phyloP scores from a whole-genome alignment of 2,797 vertebrate species.

The Pipistrellus pipistrellus region DNA sequence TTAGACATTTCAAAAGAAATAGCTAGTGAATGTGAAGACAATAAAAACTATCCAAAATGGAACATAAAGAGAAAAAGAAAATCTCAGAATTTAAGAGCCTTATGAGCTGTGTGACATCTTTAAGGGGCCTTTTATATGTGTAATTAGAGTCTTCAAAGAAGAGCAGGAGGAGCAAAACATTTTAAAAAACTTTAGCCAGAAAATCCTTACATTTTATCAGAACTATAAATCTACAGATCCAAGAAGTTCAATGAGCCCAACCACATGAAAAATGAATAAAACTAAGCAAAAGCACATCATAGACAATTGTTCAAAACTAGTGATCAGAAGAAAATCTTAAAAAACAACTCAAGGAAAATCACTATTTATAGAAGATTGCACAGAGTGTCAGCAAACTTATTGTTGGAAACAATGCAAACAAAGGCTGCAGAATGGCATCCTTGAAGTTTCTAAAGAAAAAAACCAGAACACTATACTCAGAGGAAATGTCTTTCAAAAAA shows the following conservation, averaged over 20 bases:
- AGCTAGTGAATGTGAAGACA: not conserved
- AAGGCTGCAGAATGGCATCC: not conserved
- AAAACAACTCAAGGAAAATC: not conserved
- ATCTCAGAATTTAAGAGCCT: not conserved
- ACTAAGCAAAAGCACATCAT: not conserved
- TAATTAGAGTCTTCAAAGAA: not conserved
- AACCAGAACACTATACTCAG: not conserved
- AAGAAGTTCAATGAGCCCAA: not conserved
- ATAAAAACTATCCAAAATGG: not conserved
- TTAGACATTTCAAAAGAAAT: not conserved
- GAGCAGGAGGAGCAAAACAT: not conserved
- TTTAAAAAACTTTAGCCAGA: not conserved
- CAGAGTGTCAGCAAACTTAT: not conserved
- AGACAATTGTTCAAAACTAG: not conserved
- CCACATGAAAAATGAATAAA: not conserved
- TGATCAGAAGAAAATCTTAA: conserved; percentile 27
- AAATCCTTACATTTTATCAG: not conserved
- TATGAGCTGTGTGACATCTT: not conserved
- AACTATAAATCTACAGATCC: not conserved
- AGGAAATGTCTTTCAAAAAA: conserved; percentile 24
- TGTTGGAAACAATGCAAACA: not conserved
- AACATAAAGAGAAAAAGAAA: not conserved
- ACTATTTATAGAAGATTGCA: not conserved
- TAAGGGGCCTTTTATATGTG: not conserved
- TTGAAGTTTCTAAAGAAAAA: conserved; percentile 2